Percentiles rank a stretch among this genome's conserved stretches.
These are phyloP conservation scores for Aphodius sticticus DNA, from an alignment of 2,888 invertebrate genomes.

Conservation along the genomic window DNA sequence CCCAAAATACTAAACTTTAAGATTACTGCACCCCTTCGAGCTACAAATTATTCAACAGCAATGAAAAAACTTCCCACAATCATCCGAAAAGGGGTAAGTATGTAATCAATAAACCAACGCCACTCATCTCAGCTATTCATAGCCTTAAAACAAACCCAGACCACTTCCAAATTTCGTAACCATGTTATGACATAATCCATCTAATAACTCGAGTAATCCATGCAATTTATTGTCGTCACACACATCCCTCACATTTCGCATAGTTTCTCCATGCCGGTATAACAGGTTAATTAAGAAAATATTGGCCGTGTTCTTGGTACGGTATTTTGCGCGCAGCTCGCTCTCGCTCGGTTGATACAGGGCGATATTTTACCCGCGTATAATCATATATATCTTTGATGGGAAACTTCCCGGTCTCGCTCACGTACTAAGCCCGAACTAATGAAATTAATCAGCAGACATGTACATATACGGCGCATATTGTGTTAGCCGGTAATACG, in stretches of 20 bases:
- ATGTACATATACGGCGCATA: conserved; percentile 22
- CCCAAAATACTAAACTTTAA: too few relatives aligned
- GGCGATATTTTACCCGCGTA: neutral
- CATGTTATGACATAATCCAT: neutral
- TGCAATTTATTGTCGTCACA: neutral
- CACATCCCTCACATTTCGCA: neutral
- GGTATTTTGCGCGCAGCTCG: neutral
- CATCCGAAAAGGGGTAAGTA: too few relatives aligned
- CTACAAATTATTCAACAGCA: too few relatives aligned
- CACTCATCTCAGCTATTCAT: too few relatives aligned
- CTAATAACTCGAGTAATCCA: neutral
- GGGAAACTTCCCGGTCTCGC: neutral
- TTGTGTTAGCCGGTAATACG: conserved; percentile 16
- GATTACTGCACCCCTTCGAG: too few relatives aligned
- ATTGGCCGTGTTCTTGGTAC: neutral
- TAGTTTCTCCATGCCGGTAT: neutral
- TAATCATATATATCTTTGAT: conserved; percentile 4
- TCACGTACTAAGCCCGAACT: conserved; percentile 4
- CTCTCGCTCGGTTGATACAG: neutral
- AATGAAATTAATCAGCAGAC: conserved; percentile 22
- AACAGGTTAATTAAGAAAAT: neutral
- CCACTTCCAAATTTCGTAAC: neutral
- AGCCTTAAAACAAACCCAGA: too few relatives aligned
- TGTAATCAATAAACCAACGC: too few relatives aligned
- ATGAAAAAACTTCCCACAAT: too few relatives aligned